Base-by-base conservation (phyloP, 1,140 invertebrate genomes). In the Limonius californicus region DNA sequence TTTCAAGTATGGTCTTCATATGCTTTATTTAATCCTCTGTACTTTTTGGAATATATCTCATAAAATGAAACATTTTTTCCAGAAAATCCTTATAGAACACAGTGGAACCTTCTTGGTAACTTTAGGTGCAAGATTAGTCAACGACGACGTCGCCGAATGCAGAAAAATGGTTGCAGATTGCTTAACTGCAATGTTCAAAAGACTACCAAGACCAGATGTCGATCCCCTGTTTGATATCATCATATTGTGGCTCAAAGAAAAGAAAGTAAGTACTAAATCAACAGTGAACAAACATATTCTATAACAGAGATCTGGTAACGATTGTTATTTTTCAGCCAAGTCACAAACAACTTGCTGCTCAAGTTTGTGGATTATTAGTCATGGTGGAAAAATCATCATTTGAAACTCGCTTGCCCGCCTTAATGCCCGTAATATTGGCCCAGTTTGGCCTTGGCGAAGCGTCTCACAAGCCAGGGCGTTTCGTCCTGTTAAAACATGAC, bases 41-140 rank as follows among this genome's bases (percentile, higher is more conserved):
- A n/a, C n/a, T n/a, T n/a, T n/a, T n/a, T n/a, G n/a, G n/a, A n/a
- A n/a, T n/a, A n/a, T n/a, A n/a, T n/a, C n/a, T n/a, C n/a, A n/a
- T n/a, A n/a, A n/a, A n/a, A n/a, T n/a, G n/a, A n/a, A n/a, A n/a
- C n/a, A n/a, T n/a, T n/a, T n/a, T 27, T 39, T 39, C n/a, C 11
- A 39, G 35, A 39, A 39, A 39, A 74, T 87, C 18, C 72, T 94
- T 0, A 75, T 77, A 1, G 79, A 84, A 53, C 80, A 89, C 59
- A 80, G 84, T 8, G 84, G 84, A 3, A 79, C 89, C 1, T 81
- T 95, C 45, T 89, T 94, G 68, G 70, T 94, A 0, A 85, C 88
- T 0, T 74, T 95, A 19, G 84, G 90, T 14, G 83, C 85, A 0
- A 76, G 85, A 59, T 77, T 92, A 65, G 78, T 92, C 1, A 91